These are phyloP conservation scores for Hybos culiciformis DNA, from an alignment of 2,888 invertebrate genomes.

Conservation along the genomic window DNA sequence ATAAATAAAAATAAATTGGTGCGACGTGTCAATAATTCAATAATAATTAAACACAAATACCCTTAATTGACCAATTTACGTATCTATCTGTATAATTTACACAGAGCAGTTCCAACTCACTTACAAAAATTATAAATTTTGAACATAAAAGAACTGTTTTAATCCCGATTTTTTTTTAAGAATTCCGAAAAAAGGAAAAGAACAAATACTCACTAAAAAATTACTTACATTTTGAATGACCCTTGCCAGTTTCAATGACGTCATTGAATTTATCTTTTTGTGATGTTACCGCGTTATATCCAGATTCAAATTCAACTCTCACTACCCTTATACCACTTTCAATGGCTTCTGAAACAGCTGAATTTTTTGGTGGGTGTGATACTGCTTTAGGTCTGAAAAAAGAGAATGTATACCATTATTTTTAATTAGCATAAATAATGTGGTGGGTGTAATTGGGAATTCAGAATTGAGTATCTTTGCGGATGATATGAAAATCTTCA, in stretches of 20 bases:
- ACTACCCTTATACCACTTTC: constrained; percentile 24
- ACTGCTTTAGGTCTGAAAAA: constrained; percentile 13
- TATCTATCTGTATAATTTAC: no score
- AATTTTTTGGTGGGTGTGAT: constrained; percentile 16
- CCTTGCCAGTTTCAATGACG: constrained; percentile 25
- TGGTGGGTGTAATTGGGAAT: no score
- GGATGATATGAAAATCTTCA: no score
- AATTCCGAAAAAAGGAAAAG: no score
- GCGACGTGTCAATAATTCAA: no score
- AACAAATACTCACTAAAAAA: no score
- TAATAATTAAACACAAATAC: no score
- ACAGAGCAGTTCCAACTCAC: neutral
- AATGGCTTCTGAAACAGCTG: constrained; percentile 18
- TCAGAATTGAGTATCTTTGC: no score
- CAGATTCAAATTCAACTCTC: constrained; percentile 23
- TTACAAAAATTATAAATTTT: neutral
- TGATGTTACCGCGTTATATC: constrained; percentile 19
- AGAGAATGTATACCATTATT: neutral
- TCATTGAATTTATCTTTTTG: constrained; percentile 23
- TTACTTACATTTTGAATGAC: constrained; percentile 25
- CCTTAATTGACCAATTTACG: neutral
- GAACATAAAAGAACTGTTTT: neutral
- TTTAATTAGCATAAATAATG: neutral
- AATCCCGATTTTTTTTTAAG: no score
- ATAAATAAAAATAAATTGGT: neutral